Base-by-base conservation (phyloP, 1,140 invertebrate genomes). In the Temnothorax curvispinosus region DNA sequence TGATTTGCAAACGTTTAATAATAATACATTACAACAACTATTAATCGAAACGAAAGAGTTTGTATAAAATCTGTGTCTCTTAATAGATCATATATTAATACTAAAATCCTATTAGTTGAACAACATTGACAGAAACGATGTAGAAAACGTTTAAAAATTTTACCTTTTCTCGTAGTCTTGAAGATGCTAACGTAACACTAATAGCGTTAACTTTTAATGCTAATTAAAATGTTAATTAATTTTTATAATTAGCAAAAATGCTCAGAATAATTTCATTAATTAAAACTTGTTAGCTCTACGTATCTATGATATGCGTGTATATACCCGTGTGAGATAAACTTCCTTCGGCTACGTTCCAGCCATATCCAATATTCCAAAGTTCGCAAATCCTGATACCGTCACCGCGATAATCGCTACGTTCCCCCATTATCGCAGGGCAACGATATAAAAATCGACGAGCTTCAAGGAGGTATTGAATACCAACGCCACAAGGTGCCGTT, bases 401-500 rank as follows among this genome's bases (percentile, higher is more conserved):
- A 13, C 15, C 21, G 35, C 65, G 65, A 81, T 72, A 72, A 81
- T 81, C 78, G 35, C 50, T n/a, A 81, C 21, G 54, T 65, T 65
- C 11, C 6, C 65, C 27, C n/a, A 50, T 71, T 71, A 81, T 81
- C 78, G 78, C 50, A 41, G 15, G 18, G 18, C 27, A 32, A 27
- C 44, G 69, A 35, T 74, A 60, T 74, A 74, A 84, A 84, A 84
- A 74, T 74, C 67, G 67, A 72, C 67, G 8, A 54, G 32, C 80
- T 84, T 75, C 69, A 38, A 84, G 54, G 54, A 75, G 71, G 41
- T 82, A 82, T 82, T 41, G 80, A 60, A 84, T 84, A 74, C 80
- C 67, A 54, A 74, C 80, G 69, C 27, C 54, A 84, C 80, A 54
- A 84, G 69, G 54, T 84, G 80, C 80, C 8, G 69, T 75, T 60